Percentiles rank a stretch among this genome's conserved stretches.
Evolutionary conservation across 1,140 invertebrate genomes (phyloP).

Genomic region (Lerema accius): DNA sequence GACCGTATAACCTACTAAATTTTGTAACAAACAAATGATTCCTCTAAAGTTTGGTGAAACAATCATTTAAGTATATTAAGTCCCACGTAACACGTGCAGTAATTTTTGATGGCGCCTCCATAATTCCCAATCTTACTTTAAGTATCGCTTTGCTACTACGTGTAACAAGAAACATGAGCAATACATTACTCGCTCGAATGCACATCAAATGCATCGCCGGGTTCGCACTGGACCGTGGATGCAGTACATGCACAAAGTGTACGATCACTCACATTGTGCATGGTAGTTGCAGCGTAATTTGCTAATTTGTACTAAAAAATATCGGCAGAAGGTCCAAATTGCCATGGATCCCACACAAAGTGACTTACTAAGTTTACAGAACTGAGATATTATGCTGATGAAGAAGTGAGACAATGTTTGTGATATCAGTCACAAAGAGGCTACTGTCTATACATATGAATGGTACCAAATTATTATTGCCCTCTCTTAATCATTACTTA

Average conservation of each 20-base stretch:
- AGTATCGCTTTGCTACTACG: slow-evolving; percentile 9
- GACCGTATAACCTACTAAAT: too few species aligned
- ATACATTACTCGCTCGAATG: slow-evolving; percentile 32
- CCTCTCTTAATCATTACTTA: too few species aligned
- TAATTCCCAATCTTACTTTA: slow-evolving; percentile 6
- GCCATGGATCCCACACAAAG: too few species aligned
- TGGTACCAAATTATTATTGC: too few species aligned
- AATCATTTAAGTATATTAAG: too few species aligned
- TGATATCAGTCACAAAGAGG: too few species aligned
- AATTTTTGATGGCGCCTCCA: slow-evolving; percentile 1
- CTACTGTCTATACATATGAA: too few species aligned
- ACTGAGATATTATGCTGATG: too few species aligned
- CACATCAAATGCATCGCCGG: slow-evolving; percentile 33
- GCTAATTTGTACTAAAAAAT: neutral
- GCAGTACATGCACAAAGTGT: slow-evolving; percentile 12
- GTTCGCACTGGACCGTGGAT: slow-evolving; percentile 34
- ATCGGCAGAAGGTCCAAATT: slow-evolving; percentile 7
- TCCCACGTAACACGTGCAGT: neutral
- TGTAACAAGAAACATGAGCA: slow-evolving; percentile 13
- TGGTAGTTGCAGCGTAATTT: slow-evolving; percentile 3
- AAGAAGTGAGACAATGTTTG: too few species aligned
- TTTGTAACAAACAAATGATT: too few species aligned
- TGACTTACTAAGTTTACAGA: too few species aligned
- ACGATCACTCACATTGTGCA: slow-evolving; percentile 9
- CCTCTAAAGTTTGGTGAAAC: too few species aligned